Evolutionary conservation across 2,888 invertebrate species (phyloP).

Genomic region (Epinotia demarniana): DNA sequence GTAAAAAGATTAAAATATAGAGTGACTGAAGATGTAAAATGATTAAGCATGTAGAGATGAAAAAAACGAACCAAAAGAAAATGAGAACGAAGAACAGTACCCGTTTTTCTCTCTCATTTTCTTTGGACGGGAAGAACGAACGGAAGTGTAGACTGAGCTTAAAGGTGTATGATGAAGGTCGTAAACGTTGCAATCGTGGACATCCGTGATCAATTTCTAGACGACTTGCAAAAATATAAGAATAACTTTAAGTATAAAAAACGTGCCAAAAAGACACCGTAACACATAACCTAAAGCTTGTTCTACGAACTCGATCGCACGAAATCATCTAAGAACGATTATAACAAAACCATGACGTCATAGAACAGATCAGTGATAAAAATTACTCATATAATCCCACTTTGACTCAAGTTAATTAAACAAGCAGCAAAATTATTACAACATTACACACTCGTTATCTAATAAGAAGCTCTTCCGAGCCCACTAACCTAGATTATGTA

Average conservation of each 20-base stretch:
- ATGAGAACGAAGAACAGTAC: background rate
- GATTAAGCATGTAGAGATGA: background rate
- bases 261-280: background rate
- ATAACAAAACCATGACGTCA: slow-evolving; percentile 10
- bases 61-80: background rate
- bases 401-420: slow-evolving; percentile 27
- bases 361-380: slow-evolving; percentile 10
- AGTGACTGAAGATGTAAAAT: background rate
- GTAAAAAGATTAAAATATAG: background rate
- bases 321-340: background rate
- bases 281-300: background rate
- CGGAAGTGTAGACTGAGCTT: too few species aligned
- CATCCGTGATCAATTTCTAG: background rate
- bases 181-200: background rate
- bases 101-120: too few species aligned
- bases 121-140: background rate
- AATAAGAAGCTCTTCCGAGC: slow-evolving; percentile 52
- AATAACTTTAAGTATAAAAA: background rate
- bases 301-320: background rate
- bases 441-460: slow-evolving; percentile 46
- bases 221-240: background rate
- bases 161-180: too few species aligned
- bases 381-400: slow-evolving; percentile 22
- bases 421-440: slow-evolving; percentile 32
- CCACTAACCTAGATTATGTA: slow-evolving; percentile 62